These are phyloP conservation scores for Drosophila pseudotakahashii DNA, from an alignment of 2,888 invertebrate genomes.

Conservation along the genomic window DNA sequence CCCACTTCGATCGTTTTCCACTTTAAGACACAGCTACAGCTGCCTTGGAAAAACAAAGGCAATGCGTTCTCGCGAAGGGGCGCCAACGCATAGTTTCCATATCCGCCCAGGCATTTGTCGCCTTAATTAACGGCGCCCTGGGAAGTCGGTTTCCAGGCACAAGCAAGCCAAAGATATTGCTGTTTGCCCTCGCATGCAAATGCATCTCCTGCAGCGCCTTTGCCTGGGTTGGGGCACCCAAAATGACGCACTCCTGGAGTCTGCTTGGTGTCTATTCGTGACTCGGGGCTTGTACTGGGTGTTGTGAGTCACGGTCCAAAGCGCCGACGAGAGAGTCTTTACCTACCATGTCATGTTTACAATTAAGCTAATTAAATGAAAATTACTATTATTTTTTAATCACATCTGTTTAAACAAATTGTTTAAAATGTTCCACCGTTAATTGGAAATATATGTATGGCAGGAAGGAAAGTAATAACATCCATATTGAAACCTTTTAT, in stretches of 20 bases:
- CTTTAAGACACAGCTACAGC: background rate
- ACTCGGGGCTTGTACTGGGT: slow-evolving; percentile 4
- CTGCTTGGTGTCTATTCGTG: slow-evolving; percentile 10
- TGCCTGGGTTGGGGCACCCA: background rate
- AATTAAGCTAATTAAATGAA: background rate
- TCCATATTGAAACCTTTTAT: background rate
- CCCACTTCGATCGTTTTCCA: background rate
- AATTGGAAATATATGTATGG: too few species aligned
- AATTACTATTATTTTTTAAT: background rate
- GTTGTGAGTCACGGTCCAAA: slow-evolving; percentile 12
- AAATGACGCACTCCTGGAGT: slow-evolving; percentile 39
- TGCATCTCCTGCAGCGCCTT: slow-evolving; percentile 70
- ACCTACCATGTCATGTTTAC: background rate
- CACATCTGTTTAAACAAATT: background rate
- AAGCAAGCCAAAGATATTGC: slow-evolving; percentile 5
- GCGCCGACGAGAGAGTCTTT: background rate
- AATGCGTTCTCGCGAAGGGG: slow-evolving; percentile 22
- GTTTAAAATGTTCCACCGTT: background rate
- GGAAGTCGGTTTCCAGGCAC: slow-evolving; percentile 51
- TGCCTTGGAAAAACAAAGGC: slow-evolving; percentile 52
- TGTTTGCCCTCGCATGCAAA: slow-evolving; percentile 53
- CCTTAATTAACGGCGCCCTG: slow-evolving; percentile 61
- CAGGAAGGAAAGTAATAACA: too few species aligned
- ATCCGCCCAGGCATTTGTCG: slow-evolving; percentile 51
- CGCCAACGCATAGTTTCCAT: slow-evolving; percentile 19